phyloP scores from a whole-genome alignment of 23 tunicate species.

The Trididemnum nubilum region DNA sequence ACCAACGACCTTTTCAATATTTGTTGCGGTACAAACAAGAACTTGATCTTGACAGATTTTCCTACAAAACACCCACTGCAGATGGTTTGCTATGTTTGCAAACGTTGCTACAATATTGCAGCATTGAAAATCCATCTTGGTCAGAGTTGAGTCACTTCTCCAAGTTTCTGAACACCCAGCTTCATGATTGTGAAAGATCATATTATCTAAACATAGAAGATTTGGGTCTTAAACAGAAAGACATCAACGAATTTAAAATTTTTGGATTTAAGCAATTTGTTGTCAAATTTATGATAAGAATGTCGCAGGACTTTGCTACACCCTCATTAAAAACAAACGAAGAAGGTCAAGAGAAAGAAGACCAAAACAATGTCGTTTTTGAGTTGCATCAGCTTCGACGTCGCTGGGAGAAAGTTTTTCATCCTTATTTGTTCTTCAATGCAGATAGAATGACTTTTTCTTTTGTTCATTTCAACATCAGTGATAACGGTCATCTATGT shows the following conservation, averaged over 20 bases:
- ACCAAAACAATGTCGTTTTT: conserved; percentile 21
- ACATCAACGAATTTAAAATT: conserved; percentile 17
- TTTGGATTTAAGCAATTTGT: conserved; percentile 45
- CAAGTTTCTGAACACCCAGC: conserved; percentile 52
- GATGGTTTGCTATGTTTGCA: conserved; percentile 45
- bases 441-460: conserved; percentile 56
- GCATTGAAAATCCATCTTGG: conserved; percentile 63
- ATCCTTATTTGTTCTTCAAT: conserved; percentile 75
- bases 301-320: conserved; percentile 67
- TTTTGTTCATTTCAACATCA: conserved; percentile 46
- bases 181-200: conserved; percentile 64
- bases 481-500: conserved; percentile 28
- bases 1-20: conserved; percentile 75
- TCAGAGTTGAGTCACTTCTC: conserved; percentile 55
- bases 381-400: conserved; percentile 56
- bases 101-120: conserved; percentile 44
- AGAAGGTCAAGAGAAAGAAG: background rate
- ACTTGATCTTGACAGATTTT: conserved; percentile 46
- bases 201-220: conserved; percentile 20
- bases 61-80: conserved; percentile 18
- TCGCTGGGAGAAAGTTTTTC: conserved; percentile 53
- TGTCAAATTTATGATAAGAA: conserved; percentile 56
- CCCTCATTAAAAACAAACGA: conserved; percentile 37
- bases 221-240: background rate
- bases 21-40: background rate